These are phyloP conservation scores for Clangula hyemalis DNA, from an alignment of 2,797 vertebrate species.

Conservation along the genomic window DNA sequence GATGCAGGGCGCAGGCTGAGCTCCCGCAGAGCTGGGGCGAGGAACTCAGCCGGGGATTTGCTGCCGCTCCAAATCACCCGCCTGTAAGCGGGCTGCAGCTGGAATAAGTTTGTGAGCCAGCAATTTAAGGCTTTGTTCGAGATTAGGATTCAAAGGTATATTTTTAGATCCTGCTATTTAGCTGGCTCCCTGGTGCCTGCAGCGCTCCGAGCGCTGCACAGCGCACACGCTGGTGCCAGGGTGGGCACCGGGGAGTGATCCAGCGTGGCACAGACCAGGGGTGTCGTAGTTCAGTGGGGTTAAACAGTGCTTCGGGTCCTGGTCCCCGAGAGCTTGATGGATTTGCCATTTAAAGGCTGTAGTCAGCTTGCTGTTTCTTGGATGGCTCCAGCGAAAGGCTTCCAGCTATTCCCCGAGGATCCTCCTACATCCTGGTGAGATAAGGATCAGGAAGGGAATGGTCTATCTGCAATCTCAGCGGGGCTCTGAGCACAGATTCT, in stretches of 20 bases:
- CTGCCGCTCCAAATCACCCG: not conserved
- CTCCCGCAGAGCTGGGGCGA: not conserved
- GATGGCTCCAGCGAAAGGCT: constrained; percentile 47
- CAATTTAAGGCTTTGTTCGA: not conserved
- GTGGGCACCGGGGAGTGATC: rapidly evolving
- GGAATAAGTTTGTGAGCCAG: not conserved
- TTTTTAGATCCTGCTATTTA: not conserved
- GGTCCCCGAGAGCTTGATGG: not conserved
- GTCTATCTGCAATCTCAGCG: constrained; percentile 41
- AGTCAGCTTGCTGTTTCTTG: not conserved
- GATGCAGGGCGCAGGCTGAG: not conserved
- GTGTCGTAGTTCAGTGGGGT: rapidly evolving
- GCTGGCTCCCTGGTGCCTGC: rapidly evolving
- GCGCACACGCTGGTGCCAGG: not conserved
- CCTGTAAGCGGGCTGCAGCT: not conserved
- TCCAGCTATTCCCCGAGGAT: constrained; percentile 37
- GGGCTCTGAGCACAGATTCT: constrained; percentile 33
- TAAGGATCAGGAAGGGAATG: constrained; percentile 67
- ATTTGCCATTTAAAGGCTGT: constrained; percentile 32
- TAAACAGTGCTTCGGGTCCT: not conserved
- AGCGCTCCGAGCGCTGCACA: not conserved
- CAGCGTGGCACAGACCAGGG: rapidly evolving
- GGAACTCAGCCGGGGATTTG: not conserved
- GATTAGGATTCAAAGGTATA: not conserved
- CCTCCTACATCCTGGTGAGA: constrained; percentile 72